These are phyloP conservation scores for Ellobium chinense DNA, from an alignment of 2,888 invertebrate genomes.

Conservation along the genomic window DNA sequence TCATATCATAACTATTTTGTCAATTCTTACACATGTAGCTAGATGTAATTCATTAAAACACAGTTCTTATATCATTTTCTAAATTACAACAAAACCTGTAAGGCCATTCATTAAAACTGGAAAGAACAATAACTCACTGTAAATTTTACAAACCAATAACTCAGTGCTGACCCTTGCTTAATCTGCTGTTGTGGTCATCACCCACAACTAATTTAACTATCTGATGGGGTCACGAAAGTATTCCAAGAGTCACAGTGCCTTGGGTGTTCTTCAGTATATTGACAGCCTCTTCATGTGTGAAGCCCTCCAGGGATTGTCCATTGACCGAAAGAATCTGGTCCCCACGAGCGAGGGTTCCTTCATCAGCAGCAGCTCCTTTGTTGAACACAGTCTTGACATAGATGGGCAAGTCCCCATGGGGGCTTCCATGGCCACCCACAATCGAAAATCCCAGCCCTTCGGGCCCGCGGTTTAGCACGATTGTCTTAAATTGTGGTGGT, in stretches of 20 bases:
- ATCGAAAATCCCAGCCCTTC: slow-evolving; percentile 83
- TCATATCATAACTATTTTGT: no score
- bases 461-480: slow-evolving; percentile 80
- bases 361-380: slow-evolving; percentile 89
- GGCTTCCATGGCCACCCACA: slow-evolving; percentile 81
- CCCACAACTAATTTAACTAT: no score
- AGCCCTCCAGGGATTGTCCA: slow-evolving; percentile 85
- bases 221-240: slow-evolving; percentile 74
- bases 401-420: slow-evolving; percentile 82
- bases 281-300: slow-evolving; percentile 89
- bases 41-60: no score
- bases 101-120: no score
- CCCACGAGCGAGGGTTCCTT: slow-evolving; percentile 93
- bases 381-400: slow-evolving; percentile 81
- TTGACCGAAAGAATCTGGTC: slow-evolving; percentile 95
- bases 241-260: slow-evolving; percentile 81
- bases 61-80: no score
- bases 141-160: no score
- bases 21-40: no score
- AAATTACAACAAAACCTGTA: no score
- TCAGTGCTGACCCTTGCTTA: no score
- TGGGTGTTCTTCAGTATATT: slow-evolving; percentile 87
- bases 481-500: slow-evolving; percentile 72
- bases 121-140: no score
- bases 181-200: no score